Percentiles rank a stretch among this genome's conserved stretches.
Conservation (phyloP, 2,888 invertebrate species). For the Macrophya alboannulata region DNA sequence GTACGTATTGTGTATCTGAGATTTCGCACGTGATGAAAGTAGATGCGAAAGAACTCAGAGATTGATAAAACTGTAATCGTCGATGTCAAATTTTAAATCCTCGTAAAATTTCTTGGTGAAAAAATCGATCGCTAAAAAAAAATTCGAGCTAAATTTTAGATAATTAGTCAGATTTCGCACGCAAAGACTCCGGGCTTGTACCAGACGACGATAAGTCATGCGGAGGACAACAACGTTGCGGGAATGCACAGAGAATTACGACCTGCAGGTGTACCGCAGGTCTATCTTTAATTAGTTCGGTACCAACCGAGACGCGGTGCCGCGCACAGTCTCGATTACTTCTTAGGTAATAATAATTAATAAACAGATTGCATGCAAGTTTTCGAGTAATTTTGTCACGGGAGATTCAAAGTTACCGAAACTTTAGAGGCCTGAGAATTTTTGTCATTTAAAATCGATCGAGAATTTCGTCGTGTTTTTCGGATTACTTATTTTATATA, state of each 20-base stretch:
- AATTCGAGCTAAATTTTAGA: background rate
- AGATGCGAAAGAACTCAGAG: background rate
- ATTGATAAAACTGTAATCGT: background rate
- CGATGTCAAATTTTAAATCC: background rate
- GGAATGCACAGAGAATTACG: constrained; percentile 37
- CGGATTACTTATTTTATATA: background rate
- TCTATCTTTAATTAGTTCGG: constrained; percentile 40
- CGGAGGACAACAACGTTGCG: constrained; percentile 19
- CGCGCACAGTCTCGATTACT: background rate
- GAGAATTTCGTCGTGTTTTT: background rate
- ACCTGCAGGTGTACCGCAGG: constrained; percentile 18
- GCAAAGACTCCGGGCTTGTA: background rate
- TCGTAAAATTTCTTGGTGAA: background rate
- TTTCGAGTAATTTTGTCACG: background rate
- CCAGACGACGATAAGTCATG: constrained; percentile 11
- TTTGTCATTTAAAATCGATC: background rate
- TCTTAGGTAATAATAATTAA: background rate
- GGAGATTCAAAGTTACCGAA: background rate
- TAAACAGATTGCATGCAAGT: background rate
- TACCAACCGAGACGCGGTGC: background rate
- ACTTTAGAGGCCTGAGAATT: background rate
- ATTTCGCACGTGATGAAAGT: background rate
- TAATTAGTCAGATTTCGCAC: constrained; percentile 1
- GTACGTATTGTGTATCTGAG: background rate
- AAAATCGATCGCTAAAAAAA: background rate